Evolutionary conservation across 2,797 vertebrate species (phyloP).

Genomic region (Ataeniobius toweri): DNA sequence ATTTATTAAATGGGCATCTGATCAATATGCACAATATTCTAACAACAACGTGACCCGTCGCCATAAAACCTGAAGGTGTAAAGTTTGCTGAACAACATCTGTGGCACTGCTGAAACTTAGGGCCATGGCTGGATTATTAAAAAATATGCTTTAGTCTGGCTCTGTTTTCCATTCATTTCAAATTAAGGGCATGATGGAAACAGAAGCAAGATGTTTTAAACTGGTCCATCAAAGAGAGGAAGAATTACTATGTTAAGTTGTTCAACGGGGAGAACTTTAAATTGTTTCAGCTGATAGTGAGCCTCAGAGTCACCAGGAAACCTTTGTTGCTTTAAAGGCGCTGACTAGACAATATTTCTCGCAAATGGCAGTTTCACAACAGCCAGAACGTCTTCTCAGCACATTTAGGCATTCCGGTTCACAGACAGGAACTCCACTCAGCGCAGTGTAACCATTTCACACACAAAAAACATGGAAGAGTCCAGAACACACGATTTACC

Average conservation of each 20-base stretch:
- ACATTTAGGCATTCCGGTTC: constrained; percentile 38
- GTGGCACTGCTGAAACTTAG: not conserved
- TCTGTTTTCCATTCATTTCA: not conserved
- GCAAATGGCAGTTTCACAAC: constrained; percentile 66
- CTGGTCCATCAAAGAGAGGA: not conserved
- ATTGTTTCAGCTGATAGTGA: not conserved
- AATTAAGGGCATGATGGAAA: not conserved
- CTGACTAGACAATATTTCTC: constrained; percentile 55
- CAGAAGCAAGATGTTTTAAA: not conserved
- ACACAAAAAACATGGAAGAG: constrained; percentile 26
- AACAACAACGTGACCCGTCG: not conserved
- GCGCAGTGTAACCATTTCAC: constrained; percentile 2
- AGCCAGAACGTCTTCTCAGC: constrained; percentile 53
- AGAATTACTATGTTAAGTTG: not conserved
- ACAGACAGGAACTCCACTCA: constrained; percentile 48
- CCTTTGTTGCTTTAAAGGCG: constrained; percentile 34
- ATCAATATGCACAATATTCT: not conserved
- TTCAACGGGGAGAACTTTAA: not conserved
- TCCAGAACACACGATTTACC: not conserved
- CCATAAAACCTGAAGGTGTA: not conserved
- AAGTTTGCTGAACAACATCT: not conserved
- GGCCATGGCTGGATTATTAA: not conserved
- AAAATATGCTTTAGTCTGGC: not conserved
- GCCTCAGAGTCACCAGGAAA: constrained; percentile 47
- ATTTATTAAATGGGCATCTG: too few species aligned